These are phyloP conservation scores for Lerema accius DNA, from an alignment of 1,140 invertebrate species.

Conservation along the genomic window DNA sequence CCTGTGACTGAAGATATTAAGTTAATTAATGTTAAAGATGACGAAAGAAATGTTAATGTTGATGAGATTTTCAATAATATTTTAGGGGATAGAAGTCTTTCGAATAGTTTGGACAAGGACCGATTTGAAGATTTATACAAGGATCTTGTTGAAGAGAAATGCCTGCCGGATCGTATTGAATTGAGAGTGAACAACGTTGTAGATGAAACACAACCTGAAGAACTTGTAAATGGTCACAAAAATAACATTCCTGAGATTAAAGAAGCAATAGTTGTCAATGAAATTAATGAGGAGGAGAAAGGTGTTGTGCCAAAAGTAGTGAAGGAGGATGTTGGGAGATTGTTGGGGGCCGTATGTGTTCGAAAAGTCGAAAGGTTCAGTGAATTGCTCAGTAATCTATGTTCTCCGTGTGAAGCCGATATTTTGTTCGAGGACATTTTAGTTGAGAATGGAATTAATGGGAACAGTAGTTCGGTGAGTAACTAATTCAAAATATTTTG, in stretches of 20 bases:
- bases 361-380: constrained; percentile 78
- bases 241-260: constrained; percentile 57
- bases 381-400: constrained; percentile 79
- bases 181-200: constrained; percentile 43
- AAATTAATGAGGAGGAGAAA: constrained; percentile 53
- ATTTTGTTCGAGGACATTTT: constrained; percentile 74
- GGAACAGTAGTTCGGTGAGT: constrained; percentile 46
- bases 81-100: constrained; percentile 55
- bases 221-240: constrained; percentile 65
- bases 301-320: constrained; percentile 74
- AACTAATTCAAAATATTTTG: no score
- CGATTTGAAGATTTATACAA: constrained; percentile 71
- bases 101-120: constrained; percentile 62
- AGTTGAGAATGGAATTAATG: constrained; percentile 70
- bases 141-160: constrained; percentile 52
- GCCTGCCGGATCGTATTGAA: constrained; percentile 38
- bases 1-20: constrained; percentile 56
- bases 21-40: constrained; percentile 53
- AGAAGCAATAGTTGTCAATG: constrained; percentile 55
- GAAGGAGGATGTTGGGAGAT: constrained; percentile 61
- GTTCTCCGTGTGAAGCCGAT: constrained; percentile 76
- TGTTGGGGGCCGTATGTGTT: constrained; percentile 77
- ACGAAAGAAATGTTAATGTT: constrained; percentile 54
- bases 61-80: constrained; percentile 72
- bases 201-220: constrained; percentile 35